Percentiles rank a stretch among this genome's conserved stretches.
Conservation (phyloP, 2,113 vertebrate genomes). For the Tachysurus vachellii region DNA sequence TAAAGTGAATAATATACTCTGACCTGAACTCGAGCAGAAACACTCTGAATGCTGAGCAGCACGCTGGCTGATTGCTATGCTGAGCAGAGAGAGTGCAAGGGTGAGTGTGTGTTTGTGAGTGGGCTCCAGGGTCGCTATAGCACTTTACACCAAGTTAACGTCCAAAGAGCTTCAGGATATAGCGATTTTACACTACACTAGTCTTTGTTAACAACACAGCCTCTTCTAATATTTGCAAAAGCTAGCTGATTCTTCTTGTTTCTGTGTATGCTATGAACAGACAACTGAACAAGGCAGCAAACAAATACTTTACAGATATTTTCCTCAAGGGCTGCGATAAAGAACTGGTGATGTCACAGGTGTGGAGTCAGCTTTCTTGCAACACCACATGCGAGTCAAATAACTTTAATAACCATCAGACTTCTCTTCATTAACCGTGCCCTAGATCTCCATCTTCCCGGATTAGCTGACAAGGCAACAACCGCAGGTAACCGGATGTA, state of each 20-base stretch:
- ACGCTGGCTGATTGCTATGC: slow-evolving; percentile 34
- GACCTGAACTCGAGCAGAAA: slow-evolving; percentile 18
- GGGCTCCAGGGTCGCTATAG: slow-evolving; percentile 65
- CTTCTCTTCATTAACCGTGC: not conserved
- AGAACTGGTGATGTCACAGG: not conserved
- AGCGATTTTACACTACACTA: slow-evolving; percentile 62
- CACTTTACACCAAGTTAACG: slow-evolving; percentile 69
- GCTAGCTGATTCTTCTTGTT: not conserved
- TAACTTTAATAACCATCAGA: not conserved
- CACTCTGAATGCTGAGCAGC: slow-evolving; percentile 38
- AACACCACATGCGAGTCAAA: not conserved
- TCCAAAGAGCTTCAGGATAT: slow-evolving; percentile 75
- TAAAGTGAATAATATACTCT: slow-evolving; percentile 2
- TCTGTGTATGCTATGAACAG: not conserved
- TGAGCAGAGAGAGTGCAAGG: slow-evolving; percentile 47
- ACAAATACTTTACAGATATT: not conserved
- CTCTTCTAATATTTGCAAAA: slow-evolving; percentile 67
- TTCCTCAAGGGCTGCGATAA: not conserved
- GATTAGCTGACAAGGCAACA: not conserved
- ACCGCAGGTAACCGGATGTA: not conserved
- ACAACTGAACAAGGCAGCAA: slow-evolving; percentile 19
- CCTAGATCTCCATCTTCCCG: not conserved
- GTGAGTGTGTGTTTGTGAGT: slow-evolving; percentile 53
- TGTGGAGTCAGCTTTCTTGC: not conserved
- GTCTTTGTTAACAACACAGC: slow-evolving; percentile 74